Percentiles rank a stretch among this genome's conserved stretches.
Conservation (phyloP, 2,888 invertebrate genomes). For the Melieria picta region DNA sequence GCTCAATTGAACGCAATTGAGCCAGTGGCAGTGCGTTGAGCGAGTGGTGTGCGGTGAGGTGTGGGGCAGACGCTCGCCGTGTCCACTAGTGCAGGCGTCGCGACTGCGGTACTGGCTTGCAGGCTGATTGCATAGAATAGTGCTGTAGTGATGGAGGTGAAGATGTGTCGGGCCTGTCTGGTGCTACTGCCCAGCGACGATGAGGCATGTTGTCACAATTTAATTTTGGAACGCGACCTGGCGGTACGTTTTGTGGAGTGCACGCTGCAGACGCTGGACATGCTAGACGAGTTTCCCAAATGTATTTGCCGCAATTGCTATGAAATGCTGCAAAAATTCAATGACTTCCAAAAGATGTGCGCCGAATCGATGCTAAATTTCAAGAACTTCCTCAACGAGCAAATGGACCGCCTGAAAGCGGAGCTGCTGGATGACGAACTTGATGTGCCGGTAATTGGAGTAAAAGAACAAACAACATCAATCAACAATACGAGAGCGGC, state of each 20-base stretch:
- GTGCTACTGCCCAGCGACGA: neutral
- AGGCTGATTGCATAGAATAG: neutral
- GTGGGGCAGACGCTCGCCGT: neutral
- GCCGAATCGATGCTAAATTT: neutral
- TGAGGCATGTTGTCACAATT: neutral
- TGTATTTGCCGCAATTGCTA: conserved; percentile 4
- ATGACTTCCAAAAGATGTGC: conserved; percentile 1
- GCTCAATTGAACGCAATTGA: conserved; percentile 1
- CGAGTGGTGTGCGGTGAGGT: neutral
- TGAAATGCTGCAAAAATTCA: neutral
- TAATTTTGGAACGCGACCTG: neutral
- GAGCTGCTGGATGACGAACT: no score
- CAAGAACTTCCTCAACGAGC: no score
- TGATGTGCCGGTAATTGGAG: no score
- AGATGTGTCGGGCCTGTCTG: neutral
- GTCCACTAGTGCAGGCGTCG: neutral
- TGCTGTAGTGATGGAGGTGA: neutral
- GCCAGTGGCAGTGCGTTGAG: neutral
- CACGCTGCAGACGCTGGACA: neutral
- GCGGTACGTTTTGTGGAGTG: neutral
- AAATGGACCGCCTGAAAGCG: no score
- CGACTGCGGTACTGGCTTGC: neutral
- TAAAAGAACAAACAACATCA: no score
- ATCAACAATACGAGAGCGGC: no score
- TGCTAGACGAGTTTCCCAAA: neutral